Conservation (phyloP, 2,797 vertebrate genomes). For the Spheniscus humboldti region DNA sequence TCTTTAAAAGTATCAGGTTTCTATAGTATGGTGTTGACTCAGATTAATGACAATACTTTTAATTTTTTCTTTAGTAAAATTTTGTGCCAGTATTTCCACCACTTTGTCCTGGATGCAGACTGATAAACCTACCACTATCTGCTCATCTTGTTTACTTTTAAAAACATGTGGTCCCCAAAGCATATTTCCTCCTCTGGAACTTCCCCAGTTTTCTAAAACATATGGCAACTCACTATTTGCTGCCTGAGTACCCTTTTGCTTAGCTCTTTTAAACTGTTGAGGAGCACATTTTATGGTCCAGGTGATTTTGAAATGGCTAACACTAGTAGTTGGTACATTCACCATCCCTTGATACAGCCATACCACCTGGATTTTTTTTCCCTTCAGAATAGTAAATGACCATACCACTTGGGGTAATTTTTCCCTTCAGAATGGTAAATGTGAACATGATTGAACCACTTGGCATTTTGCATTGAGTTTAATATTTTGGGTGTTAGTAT, state of each 20-base stretch:
- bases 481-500: neutral
- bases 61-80: neutral
- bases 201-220: neutral
- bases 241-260: neutral
- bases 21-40: neutral
- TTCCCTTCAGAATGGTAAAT: neutral
- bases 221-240: neutral
- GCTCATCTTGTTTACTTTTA: neutral
- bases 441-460: neutral
- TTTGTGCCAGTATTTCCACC: neutral
- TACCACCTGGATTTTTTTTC: accelerated
- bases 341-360: neutral
- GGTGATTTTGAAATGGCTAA: neutral
- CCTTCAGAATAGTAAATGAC: neutral
- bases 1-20: neutral
- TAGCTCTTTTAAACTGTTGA: neutral
- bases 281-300: neutral
- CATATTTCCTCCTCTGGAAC: neutral
- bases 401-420: neutral
- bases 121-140: neutral
- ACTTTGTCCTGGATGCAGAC: neutral
- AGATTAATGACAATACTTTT: neutral
- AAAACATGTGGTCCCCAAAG: neutral
- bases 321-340: neutral
- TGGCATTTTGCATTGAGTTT: neutral